Evolutionary conservation across 2,888 invertebrate genomes (phyloP).

Genomic region (Leucania comma): DNA sequence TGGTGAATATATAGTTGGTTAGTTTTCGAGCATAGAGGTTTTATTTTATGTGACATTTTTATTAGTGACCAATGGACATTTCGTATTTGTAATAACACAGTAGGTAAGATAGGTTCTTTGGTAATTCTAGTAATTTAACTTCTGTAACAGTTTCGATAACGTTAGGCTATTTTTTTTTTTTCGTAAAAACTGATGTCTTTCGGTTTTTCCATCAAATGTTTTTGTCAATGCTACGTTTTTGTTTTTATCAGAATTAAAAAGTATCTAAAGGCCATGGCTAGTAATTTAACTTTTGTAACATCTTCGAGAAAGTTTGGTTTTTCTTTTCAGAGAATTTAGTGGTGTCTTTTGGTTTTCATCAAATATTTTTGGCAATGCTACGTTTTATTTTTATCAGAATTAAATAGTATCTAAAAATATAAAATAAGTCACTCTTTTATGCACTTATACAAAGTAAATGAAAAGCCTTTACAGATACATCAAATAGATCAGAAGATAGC

Average conservation of each 20-base stretch:
- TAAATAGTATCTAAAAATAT: neutral
- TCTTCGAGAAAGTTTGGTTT: too few species aligned
- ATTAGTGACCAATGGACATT: too few species aligned
- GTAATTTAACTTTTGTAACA: too few species aligned
- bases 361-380: neutral
- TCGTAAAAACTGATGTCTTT: too few species aligned
- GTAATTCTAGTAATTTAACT: neutral
- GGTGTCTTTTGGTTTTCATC: too few species aligned
- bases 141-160: neutral
- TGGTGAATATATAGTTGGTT: neutral
- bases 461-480: conserved; percentile 18
- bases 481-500: conserved; percentile 32
- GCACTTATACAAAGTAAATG: neutral
- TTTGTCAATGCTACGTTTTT: neutral
- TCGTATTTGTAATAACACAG: neutral
- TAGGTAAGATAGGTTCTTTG: neutral
- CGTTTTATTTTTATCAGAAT: neutral
- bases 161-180: neutral
- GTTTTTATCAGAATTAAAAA: neutral
- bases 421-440: neutral
- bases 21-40: neutral
- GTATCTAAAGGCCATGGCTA: neutral
- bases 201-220: too few species aligned
- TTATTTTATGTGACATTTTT: neutral
- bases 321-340: too few species aligned